Percentiles rank a stretch among this genome's conserved stretches.
These are phyloP conservation scores for Leucopsar rothschildi DNA, from an alignment of 2,113 vertebrate species.

Conservation along the genomic window DNA sequence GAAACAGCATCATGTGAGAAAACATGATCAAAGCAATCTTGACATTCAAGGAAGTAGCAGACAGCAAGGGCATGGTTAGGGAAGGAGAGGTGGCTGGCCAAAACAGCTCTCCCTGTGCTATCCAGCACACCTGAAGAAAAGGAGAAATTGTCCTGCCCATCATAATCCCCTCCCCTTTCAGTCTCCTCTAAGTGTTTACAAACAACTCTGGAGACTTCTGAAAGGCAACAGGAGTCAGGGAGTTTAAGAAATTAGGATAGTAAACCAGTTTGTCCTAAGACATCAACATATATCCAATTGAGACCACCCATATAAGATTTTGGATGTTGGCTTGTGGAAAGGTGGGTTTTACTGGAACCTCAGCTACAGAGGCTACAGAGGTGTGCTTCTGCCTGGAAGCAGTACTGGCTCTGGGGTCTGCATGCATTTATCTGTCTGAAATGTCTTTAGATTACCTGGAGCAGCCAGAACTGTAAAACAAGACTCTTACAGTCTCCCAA, in stretches of 20 bases:
- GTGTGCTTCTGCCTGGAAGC: background rate
- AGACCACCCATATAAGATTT: background rate
- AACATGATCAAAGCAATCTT: background rate
- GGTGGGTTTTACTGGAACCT: background rate
- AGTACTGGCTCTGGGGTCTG: background rate
- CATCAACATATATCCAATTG: background rate
- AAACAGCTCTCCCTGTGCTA: background rate
- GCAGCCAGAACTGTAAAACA: background rate
- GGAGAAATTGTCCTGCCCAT: background rate
- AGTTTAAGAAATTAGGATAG: background rate
- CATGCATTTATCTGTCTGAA: background rate
- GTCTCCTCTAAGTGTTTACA: background rate
- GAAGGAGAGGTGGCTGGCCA: background rate
- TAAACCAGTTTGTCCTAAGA: background rate
- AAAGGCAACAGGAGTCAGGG: background rate
- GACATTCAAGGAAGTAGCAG: background rate
- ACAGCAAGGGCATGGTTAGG: background rate
- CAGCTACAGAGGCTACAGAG: background rate
- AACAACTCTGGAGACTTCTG: background rate
- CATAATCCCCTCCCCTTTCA: background rate
- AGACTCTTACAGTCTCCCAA: background rate
- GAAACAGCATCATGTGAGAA: background rate
- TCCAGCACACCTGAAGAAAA: background rate
- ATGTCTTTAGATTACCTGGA: background rate
- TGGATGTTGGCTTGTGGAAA: background rate